Base-by-base conservation (phyloP, 2,888 invertebrate genomes). In the Amorpha juglandis region DNA sequence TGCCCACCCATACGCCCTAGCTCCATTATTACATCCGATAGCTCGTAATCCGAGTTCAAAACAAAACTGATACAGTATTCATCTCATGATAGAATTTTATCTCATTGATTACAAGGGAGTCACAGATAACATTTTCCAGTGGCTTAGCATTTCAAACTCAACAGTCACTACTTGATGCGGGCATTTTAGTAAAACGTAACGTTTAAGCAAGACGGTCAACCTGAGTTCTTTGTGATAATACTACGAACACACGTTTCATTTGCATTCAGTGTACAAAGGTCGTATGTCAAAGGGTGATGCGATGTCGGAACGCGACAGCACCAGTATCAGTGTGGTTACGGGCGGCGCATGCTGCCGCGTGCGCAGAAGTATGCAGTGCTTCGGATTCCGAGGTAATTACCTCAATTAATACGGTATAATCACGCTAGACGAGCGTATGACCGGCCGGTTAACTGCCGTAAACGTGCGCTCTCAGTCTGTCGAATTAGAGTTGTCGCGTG, bases 301-400 rank as follows among this genome's bases (percentile, higher is more conserved):
- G 75, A 91, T 92, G 92, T 88, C 90, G 75, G 91, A 90, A 74
- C 83, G 87, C 75, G 92, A 92, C 83, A 86, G 79, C 77, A 77
- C 74, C 77, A 91, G 90, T 86, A 78, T 87, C 69, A 88, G 85
- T 75, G 86, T 87, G 74, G 83, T 79, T 68, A 83, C 82, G 69
- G 80, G 72, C 68, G 86, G 89, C 74, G 84, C 88, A 51, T 93
- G 92, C 76, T 92, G 92, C 76, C 91, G 91, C 79, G 87, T 89
- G 86, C 92, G 92, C 72, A 78, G 91, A 55, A 91, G 86, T 75
- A 92, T 93, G 90, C 92, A 91, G 86, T 93, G 93, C 79, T 93
- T 93, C 73, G 92, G 92, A 82, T 88, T 92, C 79, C 83, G 89
- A 80, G 92, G 92, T 93, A 89, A 86, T 75, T 72, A 69, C 69